Percentiles rank a stretch among this genome's conserved stretches.
These are phyloP conservation scores for Drosophila repletoides DNA, from an alignment of 1,140 invertebrate genomes.

Conservation along the genomic window DNA sequence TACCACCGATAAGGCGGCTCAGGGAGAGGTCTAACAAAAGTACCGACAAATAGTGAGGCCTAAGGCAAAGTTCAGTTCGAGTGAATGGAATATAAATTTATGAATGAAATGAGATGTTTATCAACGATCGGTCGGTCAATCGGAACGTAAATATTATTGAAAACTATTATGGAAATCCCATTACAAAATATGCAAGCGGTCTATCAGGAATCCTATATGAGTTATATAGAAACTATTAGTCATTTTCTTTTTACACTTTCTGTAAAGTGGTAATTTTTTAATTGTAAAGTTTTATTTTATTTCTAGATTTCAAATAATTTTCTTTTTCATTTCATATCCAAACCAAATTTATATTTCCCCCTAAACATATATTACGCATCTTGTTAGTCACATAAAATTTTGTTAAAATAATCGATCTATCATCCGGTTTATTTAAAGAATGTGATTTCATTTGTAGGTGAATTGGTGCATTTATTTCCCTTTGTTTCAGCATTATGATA, in stretches of 20 bases:
- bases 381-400: slow-evolving; percentile 7
- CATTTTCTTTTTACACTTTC: too few relatives aligned
- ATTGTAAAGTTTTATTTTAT: too few relatives aligned
- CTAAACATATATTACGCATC: slow-evolving; percentile 8
- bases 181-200: too few relatives aligned
- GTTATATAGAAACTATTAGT: too few relatives aligned
- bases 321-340: background rate
- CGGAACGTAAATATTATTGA: too few relatives aligned
- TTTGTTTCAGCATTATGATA: background rate
- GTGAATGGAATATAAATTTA: too few relatives aligned
- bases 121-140: slow-evolving; percentile 25
- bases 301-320: background rate
- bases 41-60: slow-evolving; percentile 5
- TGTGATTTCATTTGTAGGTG: slow-evolving; percentile 16
- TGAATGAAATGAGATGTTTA: slow-evolving; percentile 20
- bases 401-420: slow-evolving; percentile 10
- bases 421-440: slow-evolving; percentile 36
- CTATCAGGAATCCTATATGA: too few relatives aligned
- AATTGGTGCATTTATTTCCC: slow-evolving; percentile 6
- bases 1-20: slow-evolving; percentile 16
- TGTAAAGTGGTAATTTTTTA: too few relatives aligned
- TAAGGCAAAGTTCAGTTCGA: slow-evolving; percentile 27
- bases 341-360: background rate
- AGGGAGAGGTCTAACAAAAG: background rate
- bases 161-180: too few relatives aligned